A percentile compares a stretch with the other conserved stretches of the same genome.
Evolutionary conservation across 2,888 invertebrate species (phyloP).

Genomic region (Drosophila stalkeri): DNA sequence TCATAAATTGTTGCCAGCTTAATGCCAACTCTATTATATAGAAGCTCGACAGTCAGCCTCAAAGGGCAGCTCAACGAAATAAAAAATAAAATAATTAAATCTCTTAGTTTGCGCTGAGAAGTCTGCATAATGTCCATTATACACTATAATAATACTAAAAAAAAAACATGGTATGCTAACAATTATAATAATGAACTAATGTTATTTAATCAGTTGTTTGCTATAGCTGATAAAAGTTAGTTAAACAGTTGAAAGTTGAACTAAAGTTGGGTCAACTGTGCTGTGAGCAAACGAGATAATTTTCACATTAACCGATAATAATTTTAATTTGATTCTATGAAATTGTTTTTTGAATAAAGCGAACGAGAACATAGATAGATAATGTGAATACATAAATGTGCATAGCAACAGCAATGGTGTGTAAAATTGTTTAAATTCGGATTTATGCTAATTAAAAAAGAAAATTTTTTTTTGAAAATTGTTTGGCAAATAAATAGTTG

Average conservation of each 20-base stretch:
- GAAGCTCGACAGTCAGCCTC: not conserved
- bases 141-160: not conserved
- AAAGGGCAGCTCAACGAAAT: not conserved
- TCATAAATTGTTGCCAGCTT: slow-evolving; percentile 32
- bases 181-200: not conserved
- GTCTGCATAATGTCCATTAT: not conserved
- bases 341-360: not conserved
- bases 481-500: too few species aligned
- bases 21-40: not conserved
- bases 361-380: not conserved
- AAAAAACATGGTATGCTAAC: not conserved
- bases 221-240: not conserved
- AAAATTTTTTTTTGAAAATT: too few species aligned
- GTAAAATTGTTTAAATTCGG: too few species aligned
- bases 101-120: not conserved
- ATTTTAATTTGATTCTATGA: not conserved
- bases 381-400: not conserved
- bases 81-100: slow-evolving; percentile 2
- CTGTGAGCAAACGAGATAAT: not conserved
- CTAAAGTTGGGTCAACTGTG: not conserved
- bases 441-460: not conserved
- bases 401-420: too few species aligned
- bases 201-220: not conserved
- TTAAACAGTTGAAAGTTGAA: not conserved
- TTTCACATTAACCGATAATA: not conserved